Base-by-base conservation (phyloP, 1,140 invertebrate genomes). In the Vanessa tameamea region DNA sequence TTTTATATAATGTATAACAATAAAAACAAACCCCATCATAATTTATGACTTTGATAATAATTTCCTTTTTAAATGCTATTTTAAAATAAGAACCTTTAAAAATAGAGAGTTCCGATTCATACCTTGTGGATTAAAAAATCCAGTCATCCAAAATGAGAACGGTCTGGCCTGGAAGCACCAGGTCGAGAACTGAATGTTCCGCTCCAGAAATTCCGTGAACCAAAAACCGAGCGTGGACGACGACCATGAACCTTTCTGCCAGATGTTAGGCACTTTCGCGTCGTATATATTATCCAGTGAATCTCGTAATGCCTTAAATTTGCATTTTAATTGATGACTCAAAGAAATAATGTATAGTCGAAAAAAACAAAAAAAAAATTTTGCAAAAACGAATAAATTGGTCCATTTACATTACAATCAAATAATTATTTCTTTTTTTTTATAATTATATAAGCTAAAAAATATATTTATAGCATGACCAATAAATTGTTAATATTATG, bases 191-290 rank as follows among this genome's bases (percentile, higher is more conserved):
- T 99, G 98, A 69, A 93, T 93, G 88, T 98, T 97, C 73, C 97
- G 94, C 91, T 99, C 98, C 76, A 99, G 92, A 50, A 99, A 94
- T 88, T 99, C 98, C 0, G 98, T 99, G 84, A 98, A 99, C 98
- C 98, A 99, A 92, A 99, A 99, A 50, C 98, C 98, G 48, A 99
- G 94, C 0, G 98, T 99, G 1, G 97, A 97, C 0, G 98, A 99
- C 85, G 99, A 98, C 98, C 98, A 99, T 12, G 98, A 99, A 76
- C 98, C 96, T 95, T 96, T 98, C 79, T 96, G 94, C 98, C 98
- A 99, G 59, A 95, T 95, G 51, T 96, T 95, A 0, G 98, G 98
- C 50, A 99, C 97, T 82, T 97, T 95, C 3, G 98, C 98, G 90
- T 99, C 98, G 84, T 98, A 99, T 95, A 99, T 99, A 15, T 96